These are phyloP conservation scores for Girardinus metallicus DNA, from an alignment of 2,797 vertebrate species.

Conservation along the genomic window DNA sequence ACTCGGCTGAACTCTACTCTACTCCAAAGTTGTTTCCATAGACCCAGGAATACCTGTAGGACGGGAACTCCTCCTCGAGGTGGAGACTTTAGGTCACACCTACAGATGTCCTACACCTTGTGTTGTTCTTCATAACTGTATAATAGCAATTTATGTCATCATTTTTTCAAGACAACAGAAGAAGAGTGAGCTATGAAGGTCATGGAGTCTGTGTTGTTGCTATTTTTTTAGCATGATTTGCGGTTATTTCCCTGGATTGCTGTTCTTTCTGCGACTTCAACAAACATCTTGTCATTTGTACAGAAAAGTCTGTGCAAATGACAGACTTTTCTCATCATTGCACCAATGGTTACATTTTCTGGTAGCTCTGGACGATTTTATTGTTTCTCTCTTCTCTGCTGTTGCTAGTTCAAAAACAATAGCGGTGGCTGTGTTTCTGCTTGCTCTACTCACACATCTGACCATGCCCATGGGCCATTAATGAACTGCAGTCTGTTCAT, in stretches of 20 bases:
- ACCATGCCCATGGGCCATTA: background rate
- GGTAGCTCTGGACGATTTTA: background rate
- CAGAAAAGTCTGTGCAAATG: background rate
- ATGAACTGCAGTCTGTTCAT: background rate
- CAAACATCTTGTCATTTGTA: background rate
- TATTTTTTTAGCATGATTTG: background rate
- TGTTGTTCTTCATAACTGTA: background rate
- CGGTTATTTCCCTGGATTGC: background rate
- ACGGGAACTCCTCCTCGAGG: background rate
- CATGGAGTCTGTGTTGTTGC: background rate
- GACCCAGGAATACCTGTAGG: background rate
- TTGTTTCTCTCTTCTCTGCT: background rate
- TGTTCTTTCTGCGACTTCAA: background rate
- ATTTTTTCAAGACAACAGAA: background rate
- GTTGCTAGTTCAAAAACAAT: background rate
- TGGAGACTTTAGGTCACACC: background rate
- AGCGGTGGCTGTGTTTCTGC: background rate
- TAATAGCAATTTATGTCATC: background rate
- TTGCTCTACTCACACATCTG: background rate
- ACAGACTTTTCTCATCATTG: background rate
- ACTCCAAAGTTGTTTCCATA: background rate
- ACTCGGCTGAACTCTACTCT: background rate
- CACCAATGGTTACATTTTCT: background rate
- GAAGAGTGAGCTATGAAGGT: background rate
- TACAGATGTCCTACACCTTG: background rate